Conservation (phyloP, 2,113 vertebrate genomes). For the Planiliza haematocheilus region DNA sequence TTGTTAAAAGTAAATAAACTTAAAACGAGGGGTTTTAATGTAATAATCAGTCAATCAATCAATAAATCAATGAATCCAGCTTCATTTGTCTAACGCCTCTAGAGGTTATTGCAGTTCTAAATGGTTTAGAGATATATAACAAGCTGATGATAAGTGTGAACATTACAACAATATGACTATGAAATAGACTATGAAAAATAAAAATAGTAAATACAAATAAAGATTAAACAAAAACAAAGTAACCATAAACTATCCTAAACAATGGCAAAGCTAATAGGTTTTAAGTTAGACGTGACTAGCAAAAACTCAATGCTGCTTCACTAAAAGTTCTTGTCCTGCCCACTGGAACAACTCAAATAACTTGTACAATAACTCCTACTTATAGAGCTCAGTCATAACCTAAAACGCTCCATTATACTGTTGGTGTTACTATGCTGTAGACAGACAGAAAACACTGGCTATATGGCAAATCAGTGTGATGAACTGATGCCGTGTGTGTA, state of each 20-base stretch:
- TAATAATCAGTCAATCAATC: not conserved
- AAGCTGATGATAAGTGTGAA: no score
- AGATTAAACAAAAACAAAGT: not conserved
- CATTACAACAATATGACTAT: no score
- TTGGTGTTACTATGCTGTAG: conserved; percentile 5
- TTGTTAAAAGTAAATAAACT: no score
- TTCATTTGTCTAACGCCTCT: not conserved
- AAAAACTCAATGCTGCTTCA: no score
- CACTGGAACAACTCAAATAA: not conserved
- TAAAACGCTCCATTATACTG: conserved; percentile 17
- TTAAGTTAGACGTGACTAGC: no score
- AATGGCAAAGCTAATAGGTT: not conserved
- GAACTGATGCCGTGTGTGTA: conserved; percentile 72
- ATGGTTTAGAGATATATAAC: no score
- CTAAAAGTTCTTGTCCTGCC: not conserved
- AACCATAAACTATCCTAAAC: not conserved
- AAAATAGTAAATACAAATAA: not conserved
- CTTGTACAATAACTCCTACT: not conserved
- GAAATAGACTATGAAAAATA: no score
- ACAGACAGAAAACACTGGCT: conserved; percentile 41
- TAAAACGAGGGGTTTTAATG: no score
- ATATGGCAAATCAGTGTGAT: conserved; percentile 72
- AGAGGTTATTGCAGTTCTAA: not conserved
- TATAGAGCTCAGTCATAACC: conserved; percentile 10
- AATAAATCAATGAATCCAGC: no score